Evolutionary conservation across 2,888 invertebrate species (phyloP).

Genomic region (Pyrrhosoma nymphula): DNA sequence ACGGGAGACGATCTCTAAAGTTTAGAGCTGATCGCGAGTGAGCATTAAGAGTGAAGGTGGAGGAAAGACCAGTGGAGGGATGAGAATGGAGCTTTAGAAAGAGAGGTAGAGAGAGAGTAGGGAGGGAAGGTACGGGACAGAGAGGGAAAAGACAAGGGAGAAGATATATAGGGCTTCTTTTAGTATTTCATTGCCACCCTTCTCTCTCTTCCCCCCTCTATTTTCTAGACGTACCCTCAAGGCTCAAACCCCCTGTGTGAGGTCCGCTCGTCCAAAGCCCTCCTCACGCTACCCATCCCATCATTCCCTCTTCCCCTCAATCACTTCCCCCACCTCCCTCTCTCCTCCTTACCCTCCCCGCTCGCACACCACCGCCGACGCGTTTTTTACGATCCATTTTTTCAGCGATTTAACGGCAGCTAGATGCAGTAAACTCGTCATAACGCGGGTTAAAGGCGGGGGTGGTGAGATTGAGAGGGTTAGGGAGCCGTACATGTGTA

Average conservation of each 20-base stretch:
- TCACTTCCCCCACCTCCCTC: not conserved
- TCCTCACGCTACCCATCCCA: not conserved
- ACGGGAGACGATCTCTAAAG: not conserved
- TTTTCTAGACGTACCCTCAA: not conserved
- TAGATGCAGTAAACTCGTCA: constrained; percentile 66
- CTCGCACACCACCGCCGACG: constrained; percentile 25
- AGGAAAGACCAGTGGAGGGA: not conserved
- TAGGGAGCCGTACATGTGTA: not conserved
- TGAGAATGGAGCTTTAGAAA: too few relatives aligned
- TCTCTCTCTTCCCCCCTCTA: not conserved
- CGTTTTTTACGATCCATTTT: constrained; percentile 61
- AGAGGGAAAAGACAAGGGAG: not conserved
- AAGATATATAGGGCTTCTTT: constrained; percentile 20
- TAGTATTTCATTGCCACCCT: constrained; percentile 29
- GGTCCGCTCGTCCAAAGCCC: constrained; percentile 34
- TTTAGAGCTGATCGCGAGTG: constrained; percentile 14
- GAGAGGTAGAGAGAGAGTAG: too few relatives aligned
- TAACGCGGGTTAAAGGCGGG: constrained; percentile 1
- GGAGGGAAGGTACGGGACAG: not conserved
- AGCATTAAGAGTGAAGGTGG: not conserved
- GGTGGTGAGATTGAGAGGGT: not conserved
- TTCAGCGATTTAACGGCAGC: constrained; percentile 65
- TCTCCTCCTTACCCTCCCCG: not conserved
- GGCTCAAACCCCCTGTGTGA: constrained; percentile 53
- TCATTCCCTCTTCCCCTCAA: not conserved